Conservation (phyloP, 2,797 vertebrate species). For the Phalanger gymnotis region DNA sequence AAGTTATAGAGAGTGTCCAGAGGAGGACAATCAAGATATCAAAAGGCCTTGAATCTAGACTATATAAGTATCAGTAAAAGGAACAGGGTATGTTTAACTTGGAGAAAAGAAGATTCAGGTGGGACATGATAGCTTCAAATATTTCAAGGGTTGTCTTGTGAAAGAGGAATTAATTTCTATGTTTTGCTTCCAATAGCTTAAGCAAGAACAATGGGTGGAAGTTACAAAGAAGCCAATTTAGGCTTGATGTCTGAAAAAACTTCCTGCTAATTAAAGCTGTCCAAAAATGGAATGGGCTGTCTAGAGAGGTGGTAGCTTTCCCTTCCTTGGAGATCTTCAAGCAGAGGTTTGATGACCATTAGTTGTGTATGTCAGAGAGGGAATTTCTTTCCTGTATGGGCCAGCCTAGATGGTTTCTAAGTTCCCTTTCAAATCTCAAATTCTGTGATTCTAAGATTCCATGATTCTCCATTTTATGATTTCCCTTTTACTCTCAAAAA, state of each 20-base stretch:
- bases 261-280: not conserved
- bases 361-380: not conserved
- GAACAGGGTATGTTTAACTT: not conserved
- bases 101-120: not conserved
- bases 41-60: not conserved
- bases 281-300: not conserved
- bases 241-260: not conserved
- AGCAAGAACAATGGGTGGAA: not conserved
- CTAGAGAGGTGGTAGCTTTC: not conserved
- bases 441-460: not conserved
- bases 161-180: not conserved
- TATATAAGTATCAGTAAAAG: not conserved
- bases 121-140: not conserved
- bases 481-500: not conserved
- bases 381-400: not conserved
- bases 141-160: not conserved
- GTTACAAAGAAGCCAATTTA: not conserved
- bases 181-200: not conserved
- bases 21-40: not conserved
- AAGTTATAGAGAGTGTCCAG: not conserved
- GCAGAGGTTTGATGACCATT: not conserved
- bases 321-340: not conserved
- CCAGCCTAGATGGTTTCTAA: not conserved
- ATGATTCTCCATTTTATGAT: not conserved
- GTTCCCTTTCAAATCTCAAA: not conserved